phyloP scores from a whole-genome alignment of 2,797 vertebrate species.

The Enteromius thamalakanensis region DNA sequence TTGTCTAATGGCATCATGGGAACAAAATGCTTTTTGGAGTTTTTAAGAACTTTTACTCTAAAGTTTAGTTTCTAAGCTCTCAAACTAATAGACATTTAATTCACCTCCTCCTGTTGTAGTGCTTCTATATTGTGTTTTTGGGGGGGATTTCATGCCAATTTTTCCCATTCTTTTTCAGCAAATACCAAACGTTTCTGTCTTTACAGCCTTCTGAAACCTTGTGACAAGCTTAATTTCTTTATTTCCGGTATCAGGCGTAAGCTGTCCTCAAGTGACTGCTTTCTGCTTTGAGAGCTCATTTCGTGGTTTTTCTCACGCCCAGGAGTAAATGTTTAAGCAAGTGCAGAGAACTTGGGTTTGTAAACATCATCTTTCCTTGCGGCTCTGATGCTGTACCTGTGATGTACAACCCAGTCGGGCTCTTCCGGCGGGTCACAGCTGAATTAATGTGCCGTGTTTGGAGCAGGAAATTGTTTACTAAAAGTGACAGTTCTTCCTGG shows the following conservation, averaged over 20 bases:
- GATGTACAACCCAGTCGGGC: background rate
- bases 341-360: constrained; percentile 11
- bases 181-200: background rate
- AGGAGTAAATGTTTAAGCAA: constrained; percentile 26
- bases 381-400: background rate
- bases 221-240: constrained; percentile 46
- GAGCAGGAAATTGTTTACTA: constrained; percentile 17
- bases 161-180: background rate
- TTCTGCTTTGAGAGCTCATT: constrained; percentile 15
- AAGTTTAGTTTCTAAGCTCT: background rate
- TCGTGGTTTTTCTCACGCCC: constrained; percentile 7
- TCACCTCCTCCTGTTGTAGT: background rate
- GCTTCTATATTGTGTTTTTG: background rate
- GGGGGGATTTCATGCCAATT: background rate
- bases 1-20: too few relatives aligned
- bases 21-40: too few relatives aligned
- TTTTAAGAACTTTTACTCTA: background rate
- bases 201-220: constrained; percentile 1
- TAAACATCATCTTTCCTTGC: constrained; percentile 33
- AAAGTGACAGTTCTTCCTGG: constrained; percentile 25
- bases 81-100: background rate
- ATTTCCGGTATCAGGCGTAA: constrained; percentile 37
- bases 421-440: constrained; percentile 24
- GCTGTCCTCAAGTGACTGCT: constrained; percentile 29
- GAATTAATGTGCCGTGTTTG: constrained; percentile 13